Evolutionary conservation across 1,140 invertebrate species (phyloP).

Genomic region (Tenebrio molitor): DNA sequence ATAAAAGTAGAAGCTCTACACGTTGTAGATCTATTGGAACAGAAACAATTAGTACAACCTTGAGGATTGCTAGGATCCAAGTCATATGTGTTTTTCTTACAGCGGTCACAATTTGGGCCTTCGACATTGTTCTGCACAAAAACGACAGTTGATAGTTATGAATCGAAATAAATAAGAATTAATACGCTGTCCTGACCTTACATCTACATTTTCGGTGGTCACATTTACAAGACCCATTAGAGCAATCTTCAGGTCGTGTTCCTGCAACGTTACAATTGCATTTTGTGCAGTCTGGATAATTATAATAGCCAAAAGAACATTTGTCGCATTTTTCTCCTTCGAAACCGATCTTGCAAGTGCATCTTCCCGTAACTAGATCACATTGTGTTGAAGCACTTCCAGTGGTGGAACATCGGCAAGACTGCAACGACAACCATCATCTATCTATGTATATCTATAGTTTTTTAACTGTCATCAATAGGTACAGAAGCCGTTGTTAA

Average conservation of each 20-base stretch:
- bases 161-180: no score
- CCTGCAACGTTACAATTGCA: constrained; percentile 81
- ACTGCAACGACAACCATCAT: constrained; percentile 65
- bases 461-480: no score
- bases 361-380: constrained; percentile 81
- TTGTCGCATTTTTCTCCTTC: constrained; percentile 83
- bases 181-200: constrained; percentile 79
- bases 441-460: no score
- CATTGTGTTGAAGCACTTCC: constrained; percentile 83
- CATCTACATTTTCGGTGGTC: constrained; percentile 88
- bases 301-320: constrained; percentile 89
- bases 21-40: constrained; percentile 83
- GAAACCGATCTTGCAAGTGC: constrained; percentile 86
- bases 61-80: constrained; percentile 77
- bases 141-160: no score
- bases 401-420: constrained; percentile 81
- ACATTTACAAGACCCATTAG: constrained; percentile 79
- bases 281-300: constrained; percentile 88
- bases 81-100: constrained; percentile 88
- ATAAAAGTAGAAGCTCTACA: constrained; percentile 85
- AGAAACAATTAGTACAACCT: constrained; percentile 92
- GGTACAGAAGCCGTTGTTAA: no score
- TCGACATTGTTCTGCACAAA: constrained; percentile 78
- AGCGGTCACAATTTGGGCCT: constrained; percentile 87
- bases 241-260: constrained; percentile 80